Conservation (phyloP, 1,140 invertebrate species). For the Drosophila punjabiensis region DNA sequence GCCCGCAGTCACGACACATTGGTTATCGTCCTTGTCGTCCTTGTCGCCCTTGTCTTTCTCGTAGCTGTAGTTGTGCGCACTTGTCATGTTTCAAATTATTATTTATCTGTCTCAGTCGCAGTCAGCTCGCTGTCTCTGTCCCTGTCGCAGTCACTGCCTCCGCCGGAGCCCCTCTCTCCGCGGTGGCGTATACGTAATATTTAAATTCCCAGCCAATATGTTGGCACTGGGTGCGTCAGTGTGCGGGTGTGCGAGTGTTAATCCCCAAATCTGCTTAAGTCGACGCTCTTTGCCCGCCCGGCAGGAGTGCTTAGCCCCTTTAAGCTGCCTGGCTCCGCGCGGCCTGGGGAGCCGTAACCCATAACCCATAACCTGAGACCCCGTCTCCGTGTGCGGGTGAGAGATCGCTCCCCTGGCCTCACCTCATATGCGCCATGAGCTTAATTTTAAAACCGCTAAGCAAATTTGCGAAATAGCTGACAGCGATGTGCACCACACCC, state of each 20-base stretch:
- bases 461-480: conserved; percentile 75
- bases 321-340: conserved; percentile 48
- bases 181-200: conserved; percentile 64
- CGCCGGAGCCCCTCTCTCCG: background rate
- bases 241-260: conserved; percentile 55
- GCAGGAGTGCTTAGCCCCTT: conserved; percentile 72
- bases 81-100: conserved; percentile 72
- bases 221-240: conserved; percentile 51
- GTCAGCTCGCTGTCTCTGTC: conserved; percentile 3
- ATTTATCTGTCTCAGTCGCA: conserved; percentile 64
- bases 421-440: conserved; percentile 40
- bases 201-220: conserved; percentile 73
- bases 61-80: conserved; percentile 45
- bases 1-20: conserved; percentile 60
- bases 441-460: conserved; percentile 79
- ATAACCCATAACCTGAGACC: conserved; percentile 21
- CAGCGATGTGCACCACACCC: conserved; percentile 34
- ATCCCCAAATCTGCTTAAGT: conserved; percentile 77
- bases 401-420: conserved; percentile 46
- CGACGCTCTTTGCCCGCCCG: conserved; percentile 53
- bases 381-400: conserved; percentile 42
- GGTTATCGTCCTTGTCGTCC: conserved; percentile 36
- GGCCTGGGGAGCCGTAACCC: conserved; percentile 30
- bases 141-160: background rate
- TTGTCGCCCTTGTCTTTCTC: conserved; percentile 17